A percentile compares a stretch with the other conserved stretches of the same genome.
Conservation (phyloP, 2,888 invertebrate species). For the Cryptophagus acutangulus region DNA sequence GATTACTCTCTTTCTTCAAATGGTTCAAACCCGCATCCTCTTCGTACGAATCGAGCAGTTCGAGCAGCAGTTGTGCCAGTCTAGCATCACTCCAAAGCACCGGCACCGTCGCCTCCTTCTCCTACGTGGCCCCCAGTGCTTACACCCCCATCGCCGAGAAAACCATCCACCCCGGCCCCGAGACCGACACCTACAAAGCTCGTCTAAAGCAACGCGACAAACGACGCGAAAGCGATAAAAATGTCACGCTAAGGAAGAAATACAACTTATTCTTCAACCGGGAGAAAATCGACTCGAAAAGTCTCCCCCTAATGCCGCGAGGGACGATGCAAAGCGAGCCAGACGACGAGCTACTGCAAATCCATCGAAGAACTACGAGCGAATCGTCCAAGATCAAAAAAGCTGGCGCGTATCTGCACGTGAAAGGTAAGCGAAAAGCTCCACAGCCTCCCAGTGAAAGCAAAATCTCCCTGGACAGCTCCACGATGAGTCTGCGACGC, state of each 20-base stretch:
- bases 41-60: constrained; percentile 40
- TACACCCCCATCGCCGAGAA: constrained; percentile 48
- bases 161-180: constrained; percentile 53
- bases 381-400: constrained; percentile 57
- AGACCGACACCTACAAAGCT: constrained; percentile 61
- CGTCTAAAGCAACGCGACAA: constrained; percentile 58
- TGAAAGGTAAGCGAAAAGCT: constrained; percentile 71
- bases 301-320: constrained; percentile 47
- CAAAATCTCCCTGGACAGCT: constrained; percentile 24
- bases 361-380: constrained; percentile 57
- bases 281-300: constrained; percentile 42
- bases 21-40: constrained; percentile 62
- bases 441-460: constrained; percentile 59
- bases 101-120: constrained; percentile 68
- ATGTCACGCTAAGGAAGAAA: constrained; percentile 60
- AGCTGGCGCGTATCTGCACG: constrained; percentile 57
- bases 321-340: constrained; percentile 28
- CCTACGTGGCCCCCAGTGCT: constrained; percentile 58
- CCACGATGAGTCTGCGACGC: constrained; percentile 40
- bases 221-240: constrained; percentile 55
- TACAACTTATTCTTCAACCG: constrained; percentile 54
- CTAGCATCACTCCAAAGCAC: constrained; percentile 63
- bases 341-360: constrained; percentile 33
- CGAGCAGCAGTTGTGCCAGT: constrained; percentile 47
- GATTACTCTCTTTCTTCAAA: constrained; percentile 61